Evolutionary conservation across 2,888 invertebrate species (phyloP), one percentile per base, ranked within the genome.

Genomic region (Eustalomyia histrio): DNA sequence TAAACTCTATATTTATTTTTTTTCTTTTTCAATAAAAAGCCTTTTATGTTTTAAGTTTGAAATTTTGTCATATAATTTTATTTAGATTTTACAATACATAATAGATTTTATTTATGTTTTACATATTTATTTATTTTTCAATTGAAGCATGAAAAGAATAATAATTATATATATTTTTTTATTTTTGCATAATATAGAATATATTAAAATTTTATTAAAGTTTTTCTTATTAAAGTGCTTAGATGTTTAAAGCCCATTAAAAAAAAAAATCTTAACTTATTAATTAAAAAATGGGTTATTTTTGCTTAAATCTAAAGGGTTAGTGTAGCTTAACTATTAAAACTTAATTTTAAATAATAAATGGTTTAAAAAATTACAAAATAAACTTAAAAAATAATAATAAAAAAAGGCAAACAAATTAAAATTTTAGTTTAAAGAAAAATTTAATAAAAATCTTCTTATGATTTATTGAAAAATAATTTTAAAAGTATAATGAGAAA

Each of bases 291-390:
- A 18, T 16, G 10, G 12, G 55, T 58, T 58, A 79, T 63, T 67
- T 29, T 58, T 29, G 57, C 58, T 64, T 78, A 74, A 39, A 53
- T 7, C 21, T 76, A 61, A 61, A 35, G 7, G 39, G 24, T 72
- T 72, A 78, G 65, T 71, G 33, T n/a, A 69, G 63, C 57, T 61
- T 75, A 78, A n/a, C 58, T 24, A 33, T 47, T 78, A 74, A 61
- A 80, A 76, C 68, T 76, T 80, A 79, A 52, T 50, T 8, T 71
- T 39, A 35, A 65, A 47, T 60, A 73, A 73, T 64, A 47, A 74
- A 74, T 76, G 80, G 73, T 78, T 71, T 75, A 81, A 69, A 64
- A 33, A 39, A 60, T 73, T 65, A 73, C 58, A 65, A 79, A 43
- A 65, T 63, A 43, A 71, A 63, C 69, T 76, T 80, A 69, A 55